Base-by-base conservation (phyloP, 1,140 invertebrate genomes). In the Orchesella cincta region DNA sequence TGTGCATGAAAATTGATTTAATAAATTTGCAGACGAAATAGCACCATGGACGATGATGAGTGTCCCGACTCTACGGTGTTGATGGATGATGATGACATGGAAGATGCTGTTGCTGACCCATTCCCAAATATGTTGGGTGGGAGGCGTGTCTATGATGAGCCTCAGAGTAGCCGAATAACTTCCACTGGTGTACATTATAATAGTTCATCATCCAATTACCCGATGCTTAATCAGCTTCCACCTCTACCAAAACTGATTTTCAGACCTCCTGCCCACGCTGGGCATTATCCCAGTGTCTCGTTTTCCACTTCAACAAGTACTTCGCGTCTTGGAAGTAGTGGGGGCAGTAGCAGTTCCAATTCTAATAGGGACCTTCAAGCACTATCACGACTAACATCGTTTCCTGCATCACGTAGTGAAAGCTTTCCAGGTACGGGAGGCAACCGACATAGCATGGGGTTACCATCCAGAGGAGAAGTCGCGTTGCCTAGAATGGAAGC, bases 41-140 rank as follows among this genome's bases (percentile, higher is more conserved):
- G n/a, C n/a, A n/a, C n/a, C n/a, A 76, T 74, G 39, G 73, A 75
- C 52, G 54, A 36, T 70, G 46, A 57, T 70, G 26, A 62, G 20
- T 67, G 75, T 28, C 54, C 46, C 46, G 35, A 67, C 54, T 76
- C 54, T 18, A 76, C 35, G 3, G 46, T 67, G 26, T n/a, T 76
- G 34, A 36, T 64, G 31, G 73, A 46, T 36, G 51, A 34, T 5
- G 74, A 54, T 33, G 74, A 75, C 2, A 57, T 57, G 16, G 33
- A 31, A 62, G 74, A 75, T 16, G 74, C 33, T 3, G 33, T 14
- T 2, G 51, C 28, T 2, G 46, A 75, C 31, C 12, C 28, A 26
- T 67, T 67, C 62, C 62, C 23, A 1, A 12, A 57, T 23, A n/a
- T n/a, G n/a, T 20, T 46, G 20, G 8, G 20, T 20, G 5, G 62